Percentiles rank a stretch among this genome's conserved stretches.
These are phyloP conservation scores for Hetaerina americana DNA, from an alignment of 1,140 invertebrate species.

Conservation along the genomic window DNA sequence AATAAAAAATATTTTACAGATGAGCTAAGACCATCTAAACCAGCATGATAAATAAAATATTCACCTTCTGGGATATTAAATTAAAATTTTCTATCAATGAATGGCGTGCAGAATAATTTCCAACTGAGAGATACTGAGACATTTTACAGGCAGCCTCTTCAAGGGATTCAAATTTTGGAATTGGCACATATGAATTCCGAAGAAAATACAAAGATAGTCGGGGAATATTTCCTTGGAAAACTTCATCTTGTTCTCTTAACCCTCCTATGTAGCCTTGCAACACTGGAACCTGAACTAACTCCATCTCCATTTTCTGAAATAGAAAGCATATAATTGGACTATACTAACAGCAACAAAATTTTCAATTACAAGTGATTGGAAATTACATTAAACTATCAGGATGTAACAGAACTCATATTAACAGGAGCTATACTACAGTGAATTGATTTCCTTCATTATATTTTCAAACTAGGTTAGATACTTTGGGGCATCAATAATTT, in stretches of 20 bases:
- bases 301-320: conserved; percentile 47
- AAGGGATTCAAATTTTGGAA: conserved; percentile 35
- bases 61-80: conserved; percentile 26
- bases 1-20: background rate
- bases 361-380: too few species aligned
- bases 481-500: too few species aligned
- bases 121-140: conserved; percentile 46
- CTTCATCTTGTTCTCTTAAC: conserved; percentile 30
- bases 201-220: conserved; percentile 51
- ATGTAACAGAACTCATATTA: too few species aligned
- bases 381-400: too few species aligned
- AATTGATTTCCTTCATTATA: too few species aligned
- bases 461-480: too few species aligned
- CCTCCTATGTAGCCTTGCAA: conserved; percentile 50
- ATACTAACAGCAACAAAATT: too few species aligned
- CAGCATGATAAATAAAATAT: conserved; percentile 16
- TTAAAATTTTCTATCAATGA: conserved; percentile 38
- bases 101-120: conserved; percentile 36
- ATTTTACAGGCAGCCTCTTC: conserved; percentile 40
- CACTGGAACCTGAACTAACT: conserved; percentile 46
- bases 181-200: conserved; percentile 38
- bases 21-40: conserved; percentile 24
- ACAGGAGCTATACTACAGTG: too few species aligned
- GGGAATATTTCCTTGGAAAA: conserved; percentile 26
- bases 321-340: too few species aligned